phyloP scores from a whole-genome alignment of 2,797 vertebrate species.

The Chaetodon trifasciatus region DNA sequence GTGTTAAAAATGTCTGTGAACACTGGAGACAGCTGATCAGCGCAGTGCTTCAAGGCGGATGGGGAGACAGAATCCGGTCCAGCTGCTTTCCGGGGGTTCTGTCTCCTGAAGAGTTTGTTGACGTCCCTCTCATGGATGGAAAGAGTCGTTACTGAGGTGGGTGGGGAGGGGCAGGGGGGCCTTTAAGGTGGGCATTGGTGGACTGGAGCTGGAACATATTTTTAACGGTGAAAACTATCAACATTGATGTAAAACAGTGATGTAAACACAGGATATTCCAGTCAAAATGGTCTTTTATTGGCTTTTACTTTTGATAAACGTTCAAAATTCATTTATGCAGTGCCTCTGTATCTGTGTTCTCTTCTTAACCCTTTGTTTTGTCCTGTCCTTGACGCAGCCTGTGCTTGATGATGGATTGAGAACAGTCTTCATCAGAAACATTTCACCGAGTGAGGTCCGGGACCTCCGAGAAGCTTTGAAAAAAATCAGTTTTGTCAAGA shows the following conservation, averaged over 20 bases:
- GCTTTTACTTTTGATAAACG: background rate
- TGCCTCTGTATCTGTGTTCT: background rate
- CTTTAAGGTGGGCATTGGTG: too few relatives aligned
- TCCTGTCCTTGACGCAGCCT: conserved; percentile 8
- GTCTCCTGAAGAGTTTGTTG: too few relatives aligned
- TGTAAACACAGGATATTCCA: background rate
- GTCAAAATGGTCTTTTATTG: background rate
- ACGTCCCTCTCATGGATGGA: too few relatives aligned
- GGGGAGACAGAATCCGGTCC: too few relatives aligned
- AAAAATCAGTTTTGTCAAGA: background rate
- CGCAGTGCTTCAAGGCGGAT: too few relatives aligned
- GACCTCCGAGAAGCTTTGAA: conserved; percentile 36
- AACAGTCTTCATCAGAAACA: conserved; percentile 47
- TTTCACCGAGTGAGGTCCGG: conserved; percentile 12
- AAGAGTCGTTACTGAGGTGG: too few relatives aligned
- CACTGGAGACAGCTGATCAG: too few relatives aligned
- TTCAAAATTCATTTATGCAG: too few relatives aligned
- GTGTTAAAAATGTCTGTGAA: too few relatives aligned
- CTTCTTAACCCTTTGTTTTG: background rate
- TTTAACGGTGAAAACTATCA: background rate
- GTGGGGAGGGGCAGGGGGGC: too few relatives aligned
- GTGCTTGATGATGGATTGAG: fast-evolving
- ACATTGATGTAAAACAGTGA: background rate
- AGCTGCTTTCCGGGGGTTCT: too few relatives aligned
- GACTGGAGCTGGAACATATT: too few relatives aligned